Percentiles rank a stretch among this genome's conserved stretches.
Evolutionary conservation across 2,888 invertebrate species (phyloP).

Genomic region (Lithodes maja): DNA sequence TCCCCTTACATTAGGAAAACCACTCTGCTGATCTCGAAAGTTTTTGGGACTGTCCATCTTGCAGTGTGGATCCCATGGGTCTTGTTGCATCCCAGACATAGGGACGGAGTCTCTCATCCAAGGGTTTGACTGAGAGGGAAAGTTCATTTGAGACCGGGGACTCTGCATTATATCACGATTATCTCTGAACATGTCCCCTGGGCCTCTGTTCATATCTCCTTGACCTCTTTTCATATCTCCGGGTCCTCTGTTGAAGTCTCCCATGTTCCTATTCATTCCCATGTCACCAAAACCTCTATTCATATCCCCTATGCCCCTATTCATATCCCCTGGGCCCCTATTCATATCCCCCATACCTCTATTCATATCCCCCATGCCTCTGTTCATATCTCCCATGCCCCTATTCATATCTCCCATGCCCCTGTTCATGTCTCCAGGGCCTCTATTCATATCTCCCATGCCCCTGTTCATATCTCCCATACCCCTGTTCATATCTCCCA

Average conservation of each 20-base stretch:
- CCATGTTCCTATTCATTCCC: no score
- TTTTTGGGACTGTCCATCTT: slow-evolving; percentile 34
- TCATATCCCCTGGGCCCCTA: no score
- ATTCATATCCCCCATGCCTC: no score
- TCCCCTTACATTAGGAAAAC: slow-evolving; percentile 28
- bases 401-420: no score
- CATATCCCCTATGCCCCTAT: no score
- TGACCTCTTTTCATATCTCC: not conserved
- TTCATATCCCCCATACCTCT: no score
- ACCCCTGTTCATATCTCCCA: no score
- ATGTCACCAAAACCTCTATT: no score
- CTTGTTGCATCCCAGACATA: slow-evolving; percentile 20
- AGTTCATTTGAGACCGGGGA: slow-evolving; percentile 29
- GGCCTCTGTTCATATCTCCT: slow-evolving; percentile 2
- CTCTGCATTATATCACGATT: slow-evolving; percentile 35
- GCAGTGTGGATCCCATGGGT: slow-evolving; percentile 43
- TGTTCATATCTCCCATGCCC: no score
- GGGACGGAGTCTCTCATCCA: slow-evolving; percentile 43
- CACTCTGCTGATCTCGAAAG: slow-evolving; percentile 11
- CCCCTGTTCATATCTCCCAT: no score
- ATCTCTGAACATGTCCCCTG: slow-evolving; percentile 39
- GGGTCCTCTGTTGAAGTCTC: not conserved
- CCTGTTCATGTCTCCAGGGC: no score
- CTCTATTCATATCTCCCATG: no score
- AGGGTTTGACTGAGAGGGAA: slow-evolving; percentile 12